Base-by-base conservation (phyloP, 2,888 invertebrate genomes). In the Oscheius sp. region DNA sequence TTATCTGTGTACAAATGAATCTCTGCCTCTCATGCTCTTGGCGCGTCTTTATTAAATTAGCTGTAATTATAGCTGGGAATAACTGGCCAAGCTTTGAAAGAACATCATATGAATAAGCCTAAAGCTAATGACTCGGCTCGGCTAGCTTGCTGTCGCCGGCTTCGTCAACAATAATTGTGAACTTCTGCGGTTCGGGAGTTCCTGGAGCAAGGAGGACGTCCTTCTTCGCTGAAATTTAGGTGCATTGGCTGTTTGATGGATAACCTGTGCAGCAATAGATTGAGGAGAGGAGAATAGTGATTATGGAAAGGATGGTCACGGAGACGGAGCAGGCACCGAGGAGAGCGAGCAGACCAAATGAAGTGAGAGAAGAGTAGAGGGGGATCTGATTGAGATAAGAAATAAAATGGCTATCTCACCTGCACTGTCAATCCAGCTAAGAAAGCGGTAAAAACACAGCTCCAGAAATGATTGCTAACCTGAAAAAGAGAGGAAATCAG, bases 371-470 rank as follows among this genome's bases (percentile, higher is more conserved):
- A 21, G 43, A 16, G 25, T 66, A 68, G 23, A 49, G 49, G 7
- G 73, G 66, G 43, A 73, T 52, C 68, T 73, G 68, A 45, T 29
- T 58, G 3, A 6, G 35, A 13, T 58, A 1, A 2, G n/a, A 16
- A 55, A 41, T 5, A 2, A 9, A 27, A n/a, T 2, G 23, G 23
- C 7, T n/a, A 2, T 13, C 35, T 35, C 35, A 80, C 82, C 74
- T 85, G 85, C 25, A 86, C 77, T 7, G 86, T 84, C 58, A 86
- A 64, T 0, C 84, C 76, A n/a, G 80, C 78, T 52, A 83, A 68
- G 58, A 81, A 78, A 0, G 85, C 84, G 25, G 81, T 77, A 73
- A 84, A 82, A n/a, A 84, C 61, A 43, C 82, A 77, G 9, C 75
- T 75, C 84, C 85, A 85, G 73, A 82, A 83, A 66, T 80, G 78